Percentiles rank a stretch among this genome's conserved stretches.
phyloP scores from a whole-genome alignment of 2,797 vertebrate genomes.

The Remorina albescens region DNA sequence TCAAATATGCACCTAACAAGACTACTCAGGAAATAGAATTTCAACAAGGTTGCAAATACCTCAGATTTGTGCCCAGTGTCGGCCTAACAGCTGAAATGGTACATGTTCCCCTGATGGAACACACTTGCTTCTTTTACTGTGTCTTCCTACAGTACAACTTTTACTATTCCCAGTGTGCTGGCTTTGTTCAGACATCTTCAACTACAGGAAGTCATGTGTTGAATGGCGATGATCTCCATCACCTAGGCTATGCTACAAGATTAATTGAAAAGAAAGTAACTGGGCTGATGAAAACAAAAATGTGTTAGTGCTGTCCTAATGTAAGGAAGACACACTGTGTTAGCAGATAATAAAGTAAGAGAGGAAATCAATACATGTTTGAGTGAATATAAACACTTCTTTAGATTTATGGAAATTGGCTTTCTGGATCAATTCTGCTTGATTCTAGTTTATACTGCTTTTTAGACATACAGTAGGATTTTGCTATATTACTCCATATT shows the following conservation, averaged over 20 bases:
- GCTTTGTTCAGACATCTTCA: constrained; percentile 17
- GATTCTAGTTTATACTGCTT: not conserved
- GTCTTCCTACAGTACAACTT: constrained; percentile 7
- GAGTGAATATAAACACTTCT: not conserved
- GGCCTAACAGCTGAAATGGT: constrained; percentile 19
- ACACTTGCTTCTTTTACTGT: constrained; percentile 24
- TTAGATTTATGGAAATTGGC: not conserved
- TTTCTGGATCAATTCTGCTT: not conserved
- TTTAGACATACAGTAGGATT: constrained; percentile 21
- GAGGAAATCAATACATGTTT: constrained; percentile 5
- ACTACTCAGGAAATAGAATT: constrained; percentile 74
- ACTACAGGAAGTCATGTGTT: constrained; percentile 14
- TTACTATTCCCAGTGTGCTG: constrained; percentile 5
- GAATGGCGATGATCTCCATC: no score
- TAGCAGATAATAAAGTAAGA: constrained; percentile 1
- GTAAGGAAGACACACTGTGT: constrained; percentile 11
- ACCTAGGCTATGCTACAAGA: constrained; percentile 15
- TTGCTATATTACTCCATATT: constrained; percentile 23
- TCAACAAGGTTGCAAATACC: constrained; percentile 55
- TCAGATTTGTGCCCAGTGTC: constrained; percentile 27
- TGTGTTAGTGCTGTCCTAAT: constrained; percentile 35
- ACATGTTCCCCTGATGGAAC: constrained; percentile 37
- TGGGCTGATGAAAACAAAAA: constrained; percentile 28
- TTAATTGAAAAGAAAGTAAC: constrained; percentile 47
- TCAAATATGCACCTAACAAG: constrained; percentile 64